Percentiles rank a stretch among this genome's conserved stretches.
Conservation (phyloP, 1,140 invertebrate genomes). For the Sesamia nonagrioides region DNA sequence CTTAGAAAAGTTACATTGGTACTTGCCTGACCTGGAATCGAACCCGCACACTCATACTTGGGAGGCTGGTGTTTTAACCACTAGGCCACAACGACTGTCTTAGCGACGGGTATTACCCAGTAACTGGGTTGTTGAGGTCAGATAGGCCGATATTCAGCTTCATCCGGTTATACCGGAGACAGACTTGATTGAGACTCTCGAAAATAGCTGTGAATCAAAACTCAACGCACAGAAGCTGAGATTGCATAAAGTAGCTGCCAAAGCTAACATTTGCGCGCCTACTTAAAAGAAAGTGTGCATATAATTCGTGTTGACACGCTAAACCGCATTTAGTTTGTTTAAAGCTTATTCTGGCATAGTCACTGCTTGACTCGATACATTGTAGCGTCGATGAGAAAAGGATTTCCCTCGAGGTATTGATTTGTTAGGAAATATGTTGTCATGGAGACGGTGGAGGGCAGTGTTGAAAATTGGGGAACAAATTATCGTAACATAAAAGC, state of each 20-base stretch:
- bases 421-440: not conserved
- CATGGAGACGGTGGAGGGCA: too few relatives aligned
- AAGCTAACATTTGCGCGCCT: constrained; percentile 5
- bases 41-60: too few relatives aligned
- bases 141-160: too few relatives aligned
- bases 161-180: too few relatives aligned
- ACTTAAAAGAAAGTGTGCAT: constrained; percentile 15
- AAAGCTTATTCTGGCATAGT: constrained; percentile 5
- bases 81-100: too few relatives aligned
- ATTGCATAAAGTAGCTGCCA: not conserved
- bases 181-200: not conserved
- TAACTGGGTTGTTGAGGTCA: too few relatives aligned
- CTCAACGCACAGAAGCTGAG: not conserved
- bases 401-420: not conserved
- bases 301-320: constrained; percentile 29
- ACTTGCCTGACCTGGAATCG: too few relatives aligned
- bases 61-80: too few relatives aligned
- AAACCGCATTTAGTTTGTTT: constrained; percentile 10
- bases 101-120: too few relatives aligned
- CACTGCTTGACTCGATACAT: not conserved
- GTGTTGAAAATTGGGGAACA: too few relatives aligned
- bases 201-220: not conserved
- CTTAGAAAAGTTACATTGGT: too few relatives aligned
- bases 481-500: too few relatives aligned
- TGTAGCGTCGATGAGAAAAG: not conserved